Evolutionary conservation across 1,140 invertebrate species (phyloP).

Genomic region (Drosophila truncata): DNA sequence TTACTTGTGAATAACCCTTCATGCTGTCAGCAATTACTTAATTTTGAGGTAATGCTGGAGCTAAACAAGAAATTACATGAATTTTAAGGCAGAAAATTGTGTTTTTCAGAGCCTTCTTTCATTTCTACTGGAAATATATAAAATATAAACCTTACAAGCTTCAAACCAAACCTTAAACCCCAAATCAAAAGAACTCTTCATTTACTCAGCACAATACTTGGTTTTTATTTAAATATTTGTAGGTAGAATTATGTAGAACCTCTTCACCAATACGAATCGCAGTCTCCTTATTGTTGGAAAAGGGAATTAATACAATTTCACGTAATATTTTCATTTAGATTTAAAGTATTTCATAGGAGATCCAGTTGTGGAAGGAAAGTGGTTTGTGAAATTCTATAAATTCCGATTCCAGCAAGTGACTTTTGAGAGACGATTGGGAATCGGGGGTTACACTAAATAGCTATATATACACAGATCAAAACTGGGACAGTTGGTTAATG

Average conservation of each 20-base stretch:
- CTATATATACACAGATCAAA: conserved; percentile 54
- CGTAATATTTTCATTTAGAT: not conserved
- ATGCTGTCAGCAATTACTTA: not conserved
- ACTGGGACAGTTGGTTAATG: conserved; percentile 25
- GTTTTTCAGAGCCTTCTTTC: not conserved
- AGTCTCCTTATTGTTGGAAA: conserved; percentile 8
- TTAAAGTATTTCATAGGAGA: conserved; percentile 16
- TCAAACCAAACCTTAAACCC: not conserved
- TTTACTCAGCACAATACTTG: conserved; percentile 26
- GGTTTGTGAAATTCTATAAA: conserved; percentile 10
- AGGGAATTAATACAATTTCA: conserved; percentile 11
- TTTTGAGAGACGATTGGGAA: not conserved
- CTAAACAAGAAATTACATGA: not conserved
- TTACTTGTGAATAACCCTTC: conserved; percentile 1
- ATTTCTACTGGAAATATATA: too few species aligned
- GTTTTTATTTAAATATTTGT: conserved; percentile 42
- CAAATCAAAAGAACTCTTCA: not conserved
- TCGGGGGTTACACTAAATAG: conserved; percentile 14
- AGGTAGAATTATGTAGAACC: conserved; percentile 4
- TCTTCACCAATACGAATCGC: not conserved
- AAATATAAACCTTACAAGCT: too few species aligned
- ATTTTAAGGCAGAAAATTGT: conserved; percentile 5
- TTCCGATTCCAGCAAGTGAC: conserved; percentile 5
- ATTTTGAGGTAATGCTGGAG: not conserved
- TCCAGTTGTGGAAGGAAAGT: conserved; percentile 18